Evolutionary conservation across 2,113 vertebrate genomes (phyloP).

Genomic region (Chaetura pelagica): DNA sequence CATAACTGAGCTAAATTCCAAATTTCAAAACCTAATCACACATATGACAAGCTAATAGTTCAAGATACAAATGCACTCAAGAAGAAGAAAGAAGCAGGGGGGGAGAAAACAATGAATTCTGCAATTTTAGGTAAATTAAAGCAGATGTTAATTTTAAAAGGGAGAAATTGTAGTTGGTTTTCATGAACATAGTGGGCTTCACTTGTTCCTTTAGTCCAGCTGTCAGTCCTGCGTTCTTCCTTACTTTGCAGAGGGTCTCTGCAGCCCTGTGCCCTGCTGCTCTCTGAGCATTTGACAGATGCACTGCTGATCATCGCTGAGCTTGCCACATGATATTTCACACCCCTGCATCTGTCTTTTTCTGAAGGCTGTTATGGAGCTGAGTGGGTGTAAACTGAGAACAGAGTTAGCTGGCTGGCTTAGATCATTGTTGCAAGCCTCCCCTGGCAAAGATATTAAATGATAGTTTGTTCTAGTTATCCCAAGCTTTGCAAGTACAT

Average conservation of each 20-base stretch:
- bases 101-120: background rate
- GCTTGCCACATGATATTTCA: background rate
- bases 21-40: constrained; percentile 66
- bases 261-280: background rate
- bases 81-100: background rate
- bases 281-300: background rate
- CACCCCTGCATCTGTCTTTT: constrained; percentile 37
- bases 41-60: constrained; percentile 43
- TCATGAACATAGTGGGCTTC: background rate
- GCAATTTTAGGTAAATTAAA: background rate
- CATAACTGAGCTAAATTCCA: constrained; percentile 62
- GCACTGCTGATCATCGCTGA: background rate
- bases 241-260: background rate
- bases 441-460: background rate
- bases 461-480: background rate
- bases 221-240: background rate
- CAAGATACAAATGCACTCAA: background rate
- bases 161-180: background rate
- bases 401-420: background rate
- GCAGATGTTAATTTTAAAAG: background rate
- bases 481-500: background rate
- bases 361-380: background rate
- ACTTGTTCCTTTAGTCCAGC: background rate
- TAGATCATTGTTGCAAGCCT: background rate
- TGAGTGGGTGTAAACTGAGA: constrained; percentile 38